These are phyloP conservation scores for Dryadula phaetusa DNA, from an alignment of 2,888 invertebrate genomes.

Conservation along the genomic window DNA sequence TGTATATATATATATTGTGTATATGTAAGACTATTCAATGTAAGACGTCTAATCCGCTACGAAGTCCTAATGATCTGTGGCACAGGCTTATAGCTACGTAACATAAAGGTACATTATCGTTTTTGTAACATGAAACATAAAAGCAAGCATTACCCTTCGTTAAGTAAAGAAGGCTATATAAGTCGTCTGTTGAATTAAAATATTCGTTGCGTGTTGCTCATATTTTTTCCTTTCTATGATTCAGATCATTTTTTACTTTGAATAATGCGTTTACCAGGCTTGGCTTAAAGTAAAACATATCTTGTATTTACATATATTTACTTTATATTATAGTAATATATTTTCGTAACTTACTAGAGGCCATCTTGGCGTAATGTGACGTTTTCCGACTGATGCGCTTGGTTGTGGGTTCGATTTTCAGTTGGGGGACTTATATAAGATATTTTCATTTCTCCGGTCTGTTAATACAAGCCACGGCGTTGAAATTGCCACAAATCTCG, in stretches of 20 bases:
- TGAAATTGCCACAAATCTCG: too few relatives aligned
- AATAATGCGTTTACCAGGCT: neutral
- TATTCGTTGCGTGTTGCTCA: constrained; percentile 33
- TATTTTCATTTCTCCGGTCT: too few relatives aligned
- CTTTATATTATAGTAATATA: too few relatives aligned
- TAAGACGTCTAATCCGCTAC: neutral
- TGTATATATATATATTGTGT: too few relatives aligned
- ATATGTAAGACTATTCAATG: too few relatives aligned
- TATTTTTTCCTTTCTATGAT: constrained; percentile 6
- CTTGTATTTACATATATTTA: neutral
- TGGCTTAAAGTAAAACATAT: neutral
- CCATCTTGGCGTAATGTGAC: too few relatives aligned
- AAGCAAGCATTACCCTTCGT: constrained; percentile 4
- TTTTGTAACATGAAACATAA: neutral
- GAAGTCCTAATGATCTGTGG: neutral
- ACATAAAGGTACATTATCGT: constrained; percentile 8
- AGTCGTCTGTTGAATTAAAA: constrained; percentile 23
- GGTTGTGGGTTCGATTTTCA: too few relatives aligned
- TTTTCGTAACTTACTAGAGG: too few relatives aligned
- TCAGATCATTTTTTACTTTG: constrained; percentile 3
- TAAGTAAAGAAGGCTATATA: neutral
- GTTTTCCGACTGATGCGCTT: too few relatives aligned
- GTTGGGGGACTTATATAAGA: too few relatives aligned
- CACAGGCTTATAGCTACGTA: neutral
- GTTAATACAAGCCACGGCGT: too few relatives aligned